A percentile compares a stretch with the other conserved stretches of the same genome.
Evolutionary conservation across 2,113 vertebrate genomes (phyloP).

Genomic region (Chauna torquata): DNA sequence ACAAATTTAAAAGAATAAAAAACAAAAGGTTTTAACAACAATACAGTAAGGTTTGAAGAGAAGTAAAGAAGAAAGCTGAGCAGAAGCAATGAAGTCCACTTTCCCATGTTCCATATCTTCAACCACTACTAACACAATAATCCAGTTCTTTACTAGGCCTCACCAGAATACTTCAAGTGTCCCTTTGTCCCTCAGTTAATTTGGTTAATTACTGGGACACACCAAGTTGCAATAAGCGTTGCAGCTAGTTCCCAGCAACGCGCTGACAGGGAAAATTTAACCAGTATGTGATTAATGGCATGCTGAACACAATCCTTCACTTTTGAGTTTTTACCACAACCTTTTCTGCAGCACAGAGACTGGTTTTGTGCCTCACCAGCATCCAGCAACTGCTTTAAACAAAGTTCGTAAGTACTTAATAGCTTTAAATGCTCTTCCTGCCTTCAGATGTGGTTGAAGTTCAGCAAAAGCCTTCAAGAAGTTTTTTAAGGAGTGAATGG

Average conservation of each 20-base stretch:
- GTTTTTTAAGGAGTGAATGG: not conserved
- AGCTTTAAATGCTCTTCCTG: not conserved
- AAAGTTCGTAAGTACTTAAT: not conserved
- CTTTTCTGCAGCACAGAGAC: not conserved
- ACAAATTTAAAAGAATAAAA: not conserved
- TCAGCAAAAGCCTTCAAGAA: not conserved
- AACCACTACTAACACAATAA: not conserved
- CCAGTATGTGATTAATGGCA: not conserved
- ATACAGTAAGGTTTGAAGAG: not conserved
- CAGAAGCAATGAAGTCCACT: not conserved
- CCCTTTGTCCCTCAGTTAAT: not conserved
- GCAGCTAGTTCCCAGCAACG: not conserved
- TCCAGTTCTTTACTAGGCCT: fast-evolving
- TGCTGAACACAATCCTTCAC: not conserved
- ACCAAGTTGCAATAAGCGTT: not conserved
- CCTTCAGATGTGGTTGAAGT: not conserved
- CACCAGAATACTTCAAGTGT: not conserved
- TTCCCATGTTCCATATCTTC: not conserved
- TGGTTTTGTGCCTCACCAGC: not conserved
- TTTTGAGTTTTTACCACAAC: not conserved
- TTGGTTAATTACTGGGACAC: not conserved
- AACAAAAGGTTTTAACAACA: not conserved
- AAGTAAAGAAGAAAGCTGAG: not conserved
- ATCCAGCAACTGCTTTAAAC: not conserved
- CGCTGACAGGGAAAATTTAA: fast-evolving